Percentiles rank a stretch among this genome's conserved stretches.
Conservation (phyloP, 2,797 vertebrate species). For the Anguilla obscura region DNA sequence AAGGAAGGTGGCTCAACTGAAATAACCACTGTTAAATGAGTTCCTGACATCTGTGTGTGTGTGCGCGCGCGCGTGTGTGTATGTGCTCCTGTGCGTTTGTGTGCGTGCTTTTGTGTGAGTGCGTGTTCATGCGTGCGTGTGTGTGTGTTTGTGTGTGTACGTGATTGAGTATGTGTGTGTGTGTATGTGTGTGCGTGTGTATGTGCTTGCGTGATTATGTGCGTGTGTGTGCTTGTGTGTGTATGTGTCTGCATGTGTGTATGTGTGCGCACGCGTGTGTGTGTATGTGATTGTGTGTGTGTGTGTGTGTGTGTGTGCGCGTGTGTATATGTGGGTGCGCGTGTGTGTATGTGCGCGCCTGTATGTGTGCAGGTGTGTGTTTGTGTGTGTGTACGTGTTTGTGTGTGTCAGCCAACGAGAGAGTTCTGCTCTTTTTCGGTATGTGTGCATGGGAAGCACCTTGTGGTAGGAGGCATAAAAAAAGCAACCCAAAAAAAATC, state of each 20-base stretch:
- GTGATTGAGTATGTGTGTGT: background rate
- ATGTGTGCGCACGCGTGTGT: background rate
- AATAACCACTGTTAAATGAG: background rate
- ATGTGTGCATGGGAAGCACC: background rate
- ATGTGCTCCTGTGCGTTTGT: background rate
- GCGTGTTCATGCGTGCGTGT: background rate
- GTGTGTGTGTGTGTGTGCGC: background rate
- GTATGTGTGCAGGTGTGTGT: background rate
- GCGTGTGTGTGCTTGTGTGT: too few relatives aligned
- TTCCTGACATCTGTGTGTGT: background rate
- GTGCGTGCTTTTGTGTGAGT: background rate
- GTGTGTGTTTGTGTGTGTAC: too few relatives aligned
- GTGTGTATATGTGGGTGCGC: too few relatives aligned
- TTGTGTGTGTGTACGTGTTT: background rate
- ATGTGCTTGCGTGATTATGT: too few relatives aligned
- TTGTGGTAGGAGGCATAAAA: background rate
- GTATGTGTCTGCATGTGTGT: background rate
- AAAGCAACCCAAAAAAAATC: background rate
- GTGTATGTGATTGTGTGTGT: background rate
- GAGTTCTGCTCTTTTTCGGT: background rate
- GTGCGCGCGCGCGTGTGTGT: background rate
- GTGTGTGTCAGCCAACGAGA: background rate
- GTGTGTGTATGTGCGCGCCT: background rate
- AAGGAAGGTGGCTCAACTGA: background rate
- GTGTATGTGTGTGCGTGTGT: too few relatives aligned